Evolutionary conservation across 2,888 invertebrate species (phyloP).

Genomic region (Tipula confusa): DNA sequence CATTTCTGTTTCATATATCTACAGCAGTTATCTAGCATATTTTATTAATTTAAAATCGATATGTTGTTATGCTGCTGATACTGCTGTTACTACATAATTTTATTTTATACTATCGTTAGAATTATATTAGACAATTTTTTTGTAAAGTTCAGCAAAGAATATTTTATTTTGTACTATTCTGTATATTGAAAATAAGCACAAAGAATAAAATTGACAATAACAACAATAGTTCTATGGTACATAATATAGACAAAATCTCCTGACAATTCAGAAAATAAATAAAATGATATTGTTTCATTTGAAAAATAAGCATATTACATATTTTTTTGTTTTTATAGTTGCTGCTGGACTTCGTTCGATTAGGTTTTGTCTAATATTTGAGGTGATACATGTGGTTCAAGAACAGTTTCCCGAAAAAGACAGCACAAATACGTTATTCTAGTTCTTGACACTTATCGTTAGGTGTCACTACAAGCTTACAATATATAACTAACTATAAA

Average conservation of each 20-base stretch:
- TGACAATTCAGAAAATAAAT: slow-evolving; percentile 20
- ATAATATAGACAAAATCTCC: neutral
- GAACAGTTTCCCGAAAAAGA: no score
- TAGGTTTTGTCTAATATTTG: no score
- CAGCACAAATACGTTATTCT: no score
- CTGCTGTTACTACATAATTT: neutral
- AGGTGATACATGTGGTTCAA: no score
- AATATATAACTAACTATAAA: no score
- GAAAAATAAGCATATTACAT: slow-evolving; percentile 6
- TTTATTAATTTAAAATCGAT: slow-evolving; percentile 20
- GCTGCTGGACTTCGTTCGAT: neutral
- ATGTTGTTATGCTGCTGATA: neutral
- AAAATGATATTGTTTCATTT: neutral
- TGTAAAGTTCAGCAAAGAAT: neutral
- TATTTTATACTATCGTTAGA: neutral
- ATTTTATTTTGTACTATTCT: neutral
- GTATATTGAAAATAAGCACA: neutral
- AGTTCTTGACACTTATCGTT: no score
- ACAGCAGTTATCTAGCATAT: neutral
- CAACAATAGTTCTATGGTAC: neutral
- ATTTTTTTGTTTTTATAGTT: neutral
- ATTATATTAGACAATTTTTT: neutral
- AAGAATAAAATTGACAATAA: neutral
- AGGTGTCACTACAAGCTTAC: no score
- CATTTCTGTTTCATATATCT: neutral